These are phyloP conservation scores for Megastigmus dorsalis DNA, from an alignment of 2,888 invertebrate genomes.

Conservation along the genomic window DNA sequence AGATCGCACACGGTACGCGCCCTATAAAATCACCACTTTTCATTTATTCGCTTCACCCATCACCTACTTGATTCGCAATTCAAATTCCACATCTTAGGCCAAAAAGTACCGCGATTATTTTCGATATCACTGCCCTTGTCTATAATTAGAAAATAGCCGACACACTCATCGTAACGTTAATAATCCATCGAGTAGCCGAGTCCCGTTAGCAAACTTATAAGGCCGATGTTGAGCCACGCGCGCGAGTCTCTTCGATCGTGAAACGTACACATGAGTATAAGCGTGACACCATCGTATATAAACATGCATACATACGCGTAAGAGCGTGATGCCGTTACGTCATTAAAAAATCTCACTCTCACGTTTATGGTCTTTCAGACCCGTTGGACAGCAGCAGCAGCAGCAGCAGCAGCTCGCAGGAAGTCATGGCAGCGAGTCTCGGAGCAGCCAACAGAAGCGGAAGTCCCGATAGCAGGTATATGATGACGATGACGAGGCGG, in stretches of 20 bases:
- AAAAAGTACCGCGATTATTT: too few relatives aligned
- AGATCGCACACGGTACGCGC: too few relatives aligned
- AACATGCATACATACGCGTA: not conserved
- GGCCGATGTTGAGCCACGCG: not conserved
- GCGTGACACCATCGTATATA: conserved; percentile 9
- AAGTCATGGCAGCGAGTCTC: conserved; percentile 55
- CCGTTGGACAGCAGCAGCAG: conserved; percentile 57
- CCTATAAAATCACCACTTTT: too few relatives aligned
- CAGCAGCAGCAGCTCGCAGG: conserved; percentile 48
- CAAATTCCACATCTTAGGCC: too few relatives aligned
- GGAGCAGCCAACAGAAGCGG: conserved; percentile 34
- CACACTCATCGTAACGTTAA: not conserved
- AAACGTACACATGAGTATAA: not conserved
- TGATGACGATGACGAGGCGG: conserved; percentile 49
- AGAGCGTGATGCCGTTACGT: conserved; percentile 33
- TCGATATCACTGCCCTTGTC: too few relatives aligned
- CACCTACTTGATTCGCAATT: too few relatives aligned
- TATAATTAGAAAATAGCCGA: conserved; percentile 22
- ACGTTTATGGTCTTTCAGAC: conserved; percentile 56
- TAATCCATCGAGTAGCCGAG: not conserved
- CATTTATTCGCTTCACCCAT: too few relatives aligned
- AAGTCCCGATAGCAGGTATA: conserved; percentile 70
- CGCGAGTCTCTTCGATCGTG: not conserved
- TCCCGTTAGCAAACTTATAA: conserved; percentile 36
- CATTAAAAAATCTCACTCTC: conserved; percentile 48